These are phyloP conservation scores for Melinopterus prodromus DNA, from an alignment of 2,888 invertebrate species.

Conservation along the genomic window DNA sequence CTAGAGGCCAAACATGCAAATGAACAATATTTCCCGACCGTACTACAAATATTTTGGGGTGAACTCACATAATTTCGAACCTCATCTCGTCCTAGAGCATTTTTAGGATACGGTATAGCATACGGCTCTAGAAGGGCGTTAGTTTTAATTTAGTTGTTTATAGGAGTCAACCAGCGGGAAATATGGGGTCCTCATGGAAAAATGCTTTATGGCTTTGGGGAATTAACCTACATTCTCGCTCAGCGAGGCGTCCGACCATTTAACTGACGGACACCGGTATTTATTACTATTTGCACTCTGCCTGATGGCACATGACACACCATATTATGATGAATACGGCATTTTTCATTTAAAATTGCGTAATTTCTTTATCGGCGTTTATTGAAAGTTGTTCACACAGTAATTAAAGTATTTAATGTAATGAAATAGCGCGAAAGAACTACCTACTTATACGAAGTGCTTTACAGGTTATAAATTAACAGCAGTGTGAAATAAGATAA, in stretches of 20 bases:
- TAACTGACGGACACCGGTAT: background rate
- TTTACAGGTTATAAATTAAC: too few relatives aligned
- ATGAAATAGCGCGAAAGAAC: too few relatives aligned
- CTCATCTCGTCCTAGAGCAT: background rate
- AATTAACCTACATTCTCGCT: conserved; percentile 30
- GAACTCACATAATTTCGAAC: background rate
- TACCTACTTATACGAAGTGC: too few relatives aligned
- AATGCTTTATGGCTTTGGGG: conserved; percentile 31
- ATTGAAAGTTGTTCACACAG: too few relatives aligned
- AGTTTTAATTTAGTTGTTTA: conserved; percentile 34
- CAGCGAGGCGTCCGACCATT: background rate
- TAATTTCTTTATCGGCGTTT: background rate
- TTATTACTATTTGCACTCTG: background rate
- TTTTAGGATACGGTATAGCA: background rate
- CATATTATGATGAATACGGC: background rate
- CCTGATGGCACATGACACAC: background rate
- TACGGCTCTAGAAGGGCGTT: conserved; percentile 15
- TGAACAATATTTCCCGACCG: background rate
- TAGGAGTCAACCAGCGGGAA: conserved; percentile 17
- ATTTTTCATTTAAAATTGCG: background rate
- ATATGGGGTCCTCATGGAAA: conserved; percentile 16
- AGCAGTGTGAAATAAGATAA: too few relatives aligned
- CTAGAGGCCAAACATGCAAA: background rate
- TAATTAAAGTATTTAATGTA: too few relatives aligned
- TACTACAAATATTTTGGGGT: background rate